A percentile compares a stretch with the other conserved stretches of the same genome.
Conservation (phyloP, 2,888 invertebrate species). For the Drosophila planitibia region DNA sequence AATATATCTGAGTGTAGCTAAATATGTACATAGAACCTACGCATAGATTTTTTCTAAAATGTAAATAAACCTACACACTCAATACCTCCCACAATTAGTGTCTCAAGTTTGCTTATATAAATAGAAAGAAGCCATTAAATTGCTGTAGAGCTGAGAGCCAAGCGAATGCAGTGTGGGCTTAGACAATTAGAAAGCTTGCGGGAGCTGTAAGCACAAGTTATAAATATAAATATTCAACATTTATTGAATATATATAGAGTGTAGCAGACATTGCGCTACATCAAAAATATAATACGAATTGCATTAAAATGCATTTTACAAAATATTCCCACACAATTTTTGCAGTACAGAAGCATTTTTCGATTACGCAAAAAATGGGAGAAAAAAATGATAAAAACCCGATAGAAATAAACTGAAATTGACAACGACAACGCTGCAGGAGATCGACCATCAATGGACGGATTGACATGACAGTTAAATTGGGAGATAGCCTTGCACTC, state of each 20-base stretch:
- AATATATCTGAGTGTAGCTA: too few species aligned
- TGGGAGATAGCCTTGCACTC: constrained; percentile 50
- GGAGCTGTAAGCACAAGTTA: background rate
- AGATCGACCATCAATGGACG: constrained; percentile 29
- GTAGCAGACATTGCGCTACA: rapidly evolving
- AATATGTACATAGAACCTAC: background rate
- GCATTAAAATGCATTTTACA: background rate
- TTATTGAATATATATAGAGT: too few species aligned
- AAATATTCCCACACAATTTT: background rate
- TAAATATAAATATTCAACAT: too few species aligned
- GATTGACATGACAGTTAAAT: constrained; percentile 77
- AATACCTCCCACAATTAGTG: background rate
- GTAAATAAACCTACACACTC: background rate
- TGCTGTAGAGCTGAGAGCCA: background rate
- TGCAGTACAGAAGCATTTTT: background rate
- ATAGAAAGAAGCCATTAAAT: constrained; percentile 26
- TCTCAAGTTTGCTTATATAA: constrained; percentile 32
- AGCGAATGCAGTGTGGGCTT: background rate
- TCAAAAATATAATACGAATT: background rate
- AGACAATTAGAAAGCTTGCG: background rate
- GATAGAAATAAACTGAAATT: constrained; percentile 16
- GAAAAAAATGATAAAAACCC: background rate
- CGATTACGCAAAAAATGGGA: constrained; percentile 1
- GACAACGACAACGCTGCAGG: constrained; percentile 17
- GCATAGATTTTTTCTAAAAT: background rate